Evolutionary conservation across 1,140 invertebrate genomes (phyloP), one percentile per base, ranked within the genome.

Genomic region (Hirudo medicinalis): DNA sequence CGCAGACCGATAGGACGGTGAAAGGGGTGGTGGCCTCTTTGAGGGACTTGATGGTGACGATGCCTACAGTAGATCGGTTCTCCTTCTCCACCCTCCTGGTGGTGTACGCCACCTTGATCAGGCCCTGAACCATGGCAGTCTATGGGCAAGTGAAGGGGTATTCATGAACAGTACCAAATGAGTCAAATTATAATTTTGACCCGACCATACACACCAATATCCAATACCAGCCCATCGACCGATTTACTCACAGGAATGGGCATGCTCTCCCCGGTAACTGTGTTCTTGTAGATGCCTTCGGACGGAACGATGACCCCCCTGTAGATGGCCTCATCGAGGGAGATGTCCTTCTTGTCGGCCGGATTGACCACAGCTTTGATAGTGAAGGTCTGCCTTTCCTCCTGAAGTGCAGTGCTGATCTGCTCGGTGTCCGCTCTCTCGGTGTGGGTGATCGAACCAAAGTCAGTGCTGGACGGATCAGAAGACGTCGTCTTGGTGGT

Each of bases 41-140:
- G 11, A 76, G 77, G 8, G 78, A 79, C 72, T 79, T 79, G 43
- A 82, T 76, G 13, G 79, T 80, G 67, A 82, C 77, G 17, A 82
- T 75, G 22, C 80, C 80, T 70, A 78, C 77, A 0, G 79, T 78
- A 20, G 79, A 73, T 13, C 36, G 32, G n/a, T 63, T 57, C 69
- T 73, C 72, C 25, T 60, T 43, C 19, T 40, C 57, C 3, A 67
- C n/a, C 22, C 43, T 57, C 20, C 29, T 71, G 15, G 68, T 70
- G 15, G 72, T 22, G 17, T 71, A 71, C n/a, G 32, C 57, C 15
- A 73, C 72, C n/a, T 79, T 75, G 53, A 71, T 71, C 5, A 71
- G 70, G 5, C 71, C 60, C n/a, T 22, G 29, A 43, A 22, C 49
- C 72, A 73, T 73, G 9, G 72, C 72, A 8, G 29, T 32, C 57